phyloP scores from a whole-genome alignment of 2,797 vertebrate species.

The Cryptoprocta ferox region DNA sequence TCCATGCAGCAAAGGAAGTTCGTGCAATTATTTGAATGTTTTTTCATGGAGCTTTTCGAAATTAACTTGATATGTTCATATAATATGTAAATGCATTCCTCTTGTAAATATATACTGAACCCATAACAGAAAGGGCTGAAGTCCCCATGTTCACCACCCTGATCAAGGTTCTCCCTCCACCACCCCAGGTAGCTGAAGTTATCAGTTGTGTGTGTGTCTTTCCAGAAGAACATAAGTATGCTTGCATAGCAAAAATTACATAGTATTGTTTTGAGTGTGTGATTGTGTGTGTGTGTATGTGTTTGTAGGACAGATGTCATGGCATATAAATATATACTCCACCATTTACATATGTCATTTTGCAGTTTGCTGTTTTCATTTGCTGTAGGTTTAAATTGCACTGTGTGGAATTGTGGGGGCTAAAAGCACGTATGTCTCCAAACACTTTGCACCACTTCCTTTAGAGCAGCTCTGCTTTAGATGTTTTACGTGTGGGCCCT shows the following conservation, averaged over 20 bases:
- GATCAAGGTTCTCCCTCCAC: not conserved
- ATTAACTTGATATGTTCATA: not conserved
- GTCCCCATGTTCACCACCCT: no score
- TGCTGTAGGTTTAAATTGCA: not conserved
- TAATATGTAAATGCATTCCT: not conserved
- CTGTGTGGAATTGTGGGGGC: not conserved
- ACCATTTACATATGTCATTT: not conserved
- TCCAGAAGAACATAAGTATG: not conserved
- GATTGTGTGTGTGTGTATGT: not conserved
- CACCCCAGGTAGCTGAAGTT: not conserved
- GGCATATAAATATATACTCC: not conserved
- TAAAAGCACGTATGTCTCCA: not conserved
- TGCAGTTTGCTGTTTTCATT: not conserved
- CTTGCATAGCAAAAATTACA: not conserved
- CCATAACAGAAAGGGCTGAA: not conserved
- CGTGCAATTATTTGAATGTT: not conserved
- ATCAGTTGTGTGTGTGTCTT: not conserved
- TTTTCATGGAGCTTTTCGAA: not conserved
- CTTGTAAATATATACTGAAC: not conserved
- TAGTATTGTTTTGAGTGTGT: not conserved
- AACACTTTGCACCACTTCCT: conserved; percentile 50
- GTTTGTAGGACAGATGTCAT: not conserved
- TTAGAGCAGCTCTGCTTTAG: conserved; percentile 25
- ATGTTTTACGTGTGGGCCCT: not conserved
- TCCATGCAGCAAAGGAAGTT: not conserved